Evolutionary conservation across 37 sponge, comb jelly and placozoan genomes (phyloP), one percentile per base, ranked within the genome.

Genomic region (Dysidea cf. avara): DNA sequence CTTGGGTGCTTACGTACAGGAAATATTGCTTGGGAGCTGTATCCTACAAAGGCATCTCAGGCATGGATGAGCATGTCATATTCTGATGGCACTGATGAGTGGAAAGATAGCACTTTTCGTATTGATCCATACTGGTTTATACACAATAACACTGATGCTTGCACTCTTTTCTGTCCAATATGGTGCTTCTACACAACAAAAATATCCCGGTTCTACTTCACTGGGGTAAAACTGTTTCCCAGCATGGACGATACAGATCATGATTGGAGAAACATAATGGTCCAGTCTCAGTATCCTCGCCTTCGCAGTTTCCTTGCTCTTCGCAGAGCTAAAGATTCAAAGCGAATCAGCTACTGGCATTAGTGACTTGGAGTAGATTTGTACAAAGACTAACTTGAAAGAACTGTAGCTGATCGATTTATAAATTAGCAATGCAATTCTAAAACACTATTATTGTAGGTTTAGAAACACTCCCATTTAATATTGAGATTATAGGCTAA

Each of bases 1-100:
- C 30, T 30, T 26, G 7, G 21, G 12, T 59, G 9, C 29, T 5
- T 71, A 5, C 26, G 71, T 7, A 21, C 49, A 21, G 77, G 77
- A 5, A 76, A 38, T 48, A 74, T 49, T 9, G 25, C 69, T 35
- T 68, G 69, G 72, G 77, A 76, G 49, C 26, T 76, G 18, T 76
- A 76, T 72, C 43, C 70, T 68, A 28, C 67, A 6, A 76, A 76
- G 34, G 13, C 47, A 48, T 43, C 77, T 37, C 32, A 69, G 47
- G 72, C 71, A 26, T 76, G 77, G 77, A 14, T 76, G 53, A 76
- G 77, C 67, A 76, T 76, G 77, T 76, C 77, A 14, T 76, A 76
- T 52, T 32, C 38, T 13, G 53, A 66, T 50, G 68, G 68, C 13
- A n/a, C n/a, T n/a, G 31, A 60, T 26, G 68, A 66, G 53, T 66